A percentile compares a stretch with the other conserved stretches of the same genome.
Conservation (phyloP, 2,113 vertebrate genomes). For the Coryphaenoides rupestris region DNA sequence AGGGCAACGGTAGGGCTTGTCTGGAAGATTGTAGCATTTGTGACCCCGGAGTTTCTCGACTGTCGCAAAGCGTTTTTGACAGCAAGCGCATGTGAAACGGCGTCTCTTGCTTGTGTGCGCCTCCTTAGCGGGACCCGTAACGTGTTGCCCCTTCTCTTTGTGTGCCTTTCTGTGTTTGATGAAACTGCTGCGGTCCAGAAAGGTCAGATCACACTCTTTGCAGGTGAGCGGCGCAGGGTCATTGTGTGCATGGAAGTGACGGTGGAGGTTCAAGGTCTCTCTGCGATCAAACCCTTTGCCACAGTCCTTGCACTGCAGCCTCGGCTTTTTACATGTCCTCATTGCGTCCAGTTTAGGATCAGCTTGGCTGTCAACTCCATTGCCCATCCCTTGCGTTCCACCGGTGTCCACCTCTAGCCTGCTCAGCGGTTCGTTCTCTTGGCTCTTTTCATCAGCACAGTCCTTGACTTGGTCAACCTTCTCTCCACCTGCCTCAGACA, state of each 20-base stretch:
- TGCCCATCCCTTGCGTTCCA: constrained; percentile 13
- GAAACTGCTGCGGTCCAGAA: constrained; percentile 71
- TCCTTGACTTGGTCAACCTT: not conserved
- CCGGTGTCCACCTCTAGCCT: constrained; percentile 17
- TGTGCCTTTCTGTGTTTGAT: constrained; percentile 69
- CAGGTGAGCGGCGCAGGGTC: constrained; percentile 71
- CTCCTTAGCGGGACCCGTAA: constrained; percentile 35
- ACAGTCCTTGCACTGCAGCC: constrained; percentile 68
- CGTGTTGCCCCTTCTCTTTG: constrained; percentile 48
- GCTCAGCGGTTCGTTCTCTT: not conserved
- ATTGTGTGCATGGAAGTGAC: constrained; percentile 72
- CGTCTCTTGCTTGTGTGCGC: constrained; percentile 22
- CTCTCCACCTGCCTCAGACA: constrained; percentile 14
- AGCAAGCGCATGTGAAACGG: constrained; percentile 60
- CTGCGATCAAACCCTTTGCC: constrained; percentile 69
- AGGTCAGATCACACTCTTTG: constrained; percentile 73
- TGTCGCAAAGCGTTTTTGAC: constrained; percentile 51
- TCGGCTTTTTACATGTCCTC: constrained; percentile 45
- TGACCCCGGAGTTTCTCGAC: constrained; percentile 60
- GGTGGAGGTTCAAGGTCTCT: constrained; percentile 74
- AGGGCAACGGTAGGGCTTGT: constrained; percentile 69
- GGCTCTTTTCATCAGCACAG: not conserved
- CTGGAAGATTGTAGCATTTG: constrained; percentile 50
- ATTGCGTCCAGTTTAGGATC: constrained; percentile 6
- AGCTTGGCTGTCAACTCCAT: not conserved